Evolutionary conservation across 2,888 invertebrate genomes (phyloP).

Genomic region (Caenorhabditis panamensis): DNA sequence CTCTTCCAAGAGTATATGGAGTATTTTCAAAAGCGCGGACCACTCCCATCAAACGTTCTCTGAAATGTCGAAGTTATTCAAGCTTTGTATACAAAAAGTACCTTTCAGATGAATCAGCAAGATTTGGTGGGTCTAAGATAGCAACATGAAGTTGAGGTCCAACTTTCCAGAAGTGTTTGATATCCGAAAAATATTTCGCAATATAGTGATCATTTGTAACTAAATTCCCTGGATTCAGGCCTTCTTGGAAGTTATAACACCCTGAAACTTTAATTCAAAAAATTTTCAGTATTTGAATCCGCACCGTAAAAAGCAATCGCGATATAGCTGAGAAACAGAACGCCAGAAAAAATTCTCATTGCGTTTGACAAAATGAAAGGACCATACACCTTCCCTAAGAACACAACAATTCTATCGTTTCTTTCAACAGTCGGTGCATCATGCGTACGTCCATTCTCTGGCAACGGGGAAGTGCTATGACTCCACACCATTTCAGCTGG

Average conservation of each 20-base stretch:
- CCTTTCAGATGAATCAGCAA: slow-evolving; percentile 58
- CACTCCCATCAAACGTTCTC: slow-evolving; percentile 70
- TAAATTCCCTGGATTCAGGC: slow-evolving; percentile 79
- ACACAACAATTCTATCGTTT: slow-evolving; percentile 62
- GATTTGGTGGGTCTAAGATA: slow-evolving; percentile 77
- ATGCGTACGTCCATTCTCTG: neutral
- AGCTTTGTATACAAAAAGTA: neutral
- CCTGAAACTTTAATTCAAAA: slow-evolving; percentile 45
- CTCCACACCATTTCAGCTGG: slow-evolving; percentile 43
- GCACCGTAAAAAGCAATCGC: slow-evolving; percentile 67
- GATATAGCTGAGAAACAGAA: slow-evolving; percentile 72
- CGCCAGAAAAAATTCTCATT: slow-evolving; percentile 62
- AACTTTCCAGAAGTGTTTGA: slow-evolving; percentile 78
- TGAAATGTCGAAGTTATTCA: slow-evolving; percentile 44
- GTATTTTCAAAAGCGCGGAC: slow-evolving; percentile 79
- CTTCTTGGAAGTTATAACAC: slow-evolving; percentile 84
- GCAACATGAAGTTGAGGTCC: slow-evolving; percentile 79
- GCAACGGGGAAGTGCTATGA: neutral
- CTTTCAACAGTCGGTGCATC: neutral
- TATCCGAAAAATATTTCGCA: slow-evolving; percentile 77
- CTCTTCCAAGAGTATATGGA: slow-evolving; percentile 77
- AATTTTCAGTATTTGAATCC: no score
- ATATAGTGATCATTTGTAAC: slow-evolving; percentile 80
- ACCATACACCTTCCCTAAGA: slow-evolving; percentile 75
- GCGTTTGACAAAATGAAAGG: slow-evolving; percentile 75